These are phyloP conservation scores for Bubo scandiacus DNA, from an alignment of 2,113 vertebrate species.

Conservation along the genomic window DNA sequence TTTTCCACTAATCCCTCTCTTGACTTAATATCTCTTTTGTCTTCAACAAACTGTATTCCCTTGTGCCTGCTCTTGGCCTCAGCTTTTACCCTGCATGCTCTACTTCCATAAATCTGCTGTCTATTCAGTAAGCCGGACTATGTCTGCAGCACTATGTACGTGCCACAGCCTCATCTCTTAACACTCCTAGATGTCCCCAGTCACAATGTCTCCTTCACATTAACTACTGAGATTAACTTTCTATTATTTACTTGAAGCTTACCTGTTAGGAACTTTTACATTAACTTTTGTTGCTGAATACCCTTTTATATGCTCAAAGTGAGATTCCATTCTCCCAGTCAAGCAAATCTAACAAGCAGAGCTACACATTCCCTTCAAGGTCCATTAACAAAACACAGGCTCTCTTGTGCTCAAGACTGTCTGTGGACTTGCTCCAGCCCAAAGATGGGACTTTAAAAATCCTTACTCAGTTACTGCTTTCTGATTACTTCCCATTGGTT, in stretches of 20 bases:
- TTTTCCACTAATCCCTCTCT: slow-evolving; percentile 32
- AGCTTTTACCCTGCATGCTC: not conserved
- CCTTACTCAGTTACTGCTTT: not conserved
- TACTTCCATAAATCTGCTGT: slow-evolving; percentile 11
- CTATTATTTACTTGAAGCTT: not conserved
- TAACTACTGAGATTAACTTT: not conserved
- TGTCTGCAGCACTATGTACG: not conserved
- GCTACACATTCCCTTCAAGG: not conserved
- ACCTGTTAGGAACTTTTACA: not conserved
- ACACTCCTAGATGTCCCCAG: not conserved
- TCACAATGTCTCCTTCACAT: not conserved
- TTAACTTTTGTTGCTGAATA: not conserved
- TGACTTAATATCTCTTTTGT: slow-evolving; percentile 25
- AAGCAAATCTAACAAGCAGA: not conserved
- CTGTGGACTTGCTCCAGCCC: not conserved
- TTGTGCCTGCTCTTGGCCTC: not conserved
- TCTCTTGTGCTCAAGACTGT: not conserved
- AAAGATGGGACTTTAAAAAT: not conserved
- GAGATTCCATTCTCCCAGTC: not conserved
- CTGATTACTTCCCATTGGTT: not conserved
- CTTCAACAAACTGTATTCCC: slow-evolving; percentile 20
- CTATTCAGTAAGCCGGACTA: not conserved
- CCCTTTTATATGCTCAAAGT: not conserved
- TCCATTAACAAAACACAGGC: not conserved
- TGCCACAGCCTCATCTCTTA: not conserved